Conservation (phyloP, 2,888 invertebrate genomes). For the Drosophila robusta region DNA sequence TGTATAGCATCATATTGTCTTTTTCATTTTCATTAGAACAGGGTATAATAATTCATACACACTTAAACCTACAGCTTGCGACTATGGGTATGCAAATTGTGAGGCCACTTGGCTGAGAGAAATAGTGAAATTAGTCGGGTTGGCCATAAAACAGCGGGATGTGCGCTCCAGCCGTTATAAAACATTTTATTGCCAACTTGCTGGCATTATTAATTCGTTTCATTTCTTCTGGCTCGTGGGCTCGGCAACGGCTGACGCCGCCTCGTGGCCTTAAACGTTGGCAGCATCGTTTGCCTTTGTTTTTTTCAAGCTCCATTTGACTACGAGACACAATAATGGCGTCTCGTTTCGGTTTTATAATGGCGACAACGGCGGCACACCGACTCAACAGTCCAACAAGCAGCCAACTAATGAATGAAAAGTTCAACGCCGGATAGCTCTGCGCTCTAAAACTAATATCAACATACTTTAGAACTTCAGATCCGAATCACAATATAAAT, state of each 20-base stretch:
- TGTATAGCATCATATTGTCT: background rate
- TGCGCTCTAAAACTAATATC: conserved; percentile 3
- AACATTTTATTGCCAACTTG: conserved; percentile 64
- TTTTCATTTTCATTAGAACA: background rate
- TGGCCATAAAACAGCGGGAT: conserved; percentile 62
- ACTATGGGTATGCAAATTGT: conserved; percentile 48
- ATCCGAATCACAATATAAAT: background rate
- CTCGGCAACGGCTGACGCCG: background rate
- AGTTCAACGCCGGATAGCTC: conserved; percentile 15
- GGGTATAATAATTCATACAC: background rate
- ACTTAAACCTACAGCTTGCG: background rate
- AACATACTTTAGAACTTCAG: background rate
- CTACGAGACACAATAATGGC: conserved; percentile 58
- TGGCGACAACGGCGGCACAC: conserved; percentile 42
- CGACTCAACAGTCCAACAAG: conserved; percentile 5
- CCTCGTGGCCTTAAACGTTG: conserved; percentile 19
- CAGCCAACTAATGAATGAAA: conserved; percentile 33
- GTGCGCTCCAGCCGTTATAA: conserved; percentile 47
- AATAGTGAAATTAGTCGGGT: conserved; percentile 67
- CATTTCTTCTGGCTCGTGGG: conserved; percentile 37
- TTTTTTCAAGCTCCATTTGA: conserved; percentile 69
- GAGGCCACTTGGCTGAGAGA: conserved; percentile 21
- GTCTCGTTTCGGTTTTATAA: conserved; percentile 59
- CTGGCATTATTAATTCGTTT: conserved; percentile 71
- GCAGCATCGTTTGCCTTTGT: conserved; percentile 42